These are phyloP conservation scores for Coptodon rendalli DNA, from an alignment of 2,113 vertebrate genomes.

Conservation along the genomic window DNA sequence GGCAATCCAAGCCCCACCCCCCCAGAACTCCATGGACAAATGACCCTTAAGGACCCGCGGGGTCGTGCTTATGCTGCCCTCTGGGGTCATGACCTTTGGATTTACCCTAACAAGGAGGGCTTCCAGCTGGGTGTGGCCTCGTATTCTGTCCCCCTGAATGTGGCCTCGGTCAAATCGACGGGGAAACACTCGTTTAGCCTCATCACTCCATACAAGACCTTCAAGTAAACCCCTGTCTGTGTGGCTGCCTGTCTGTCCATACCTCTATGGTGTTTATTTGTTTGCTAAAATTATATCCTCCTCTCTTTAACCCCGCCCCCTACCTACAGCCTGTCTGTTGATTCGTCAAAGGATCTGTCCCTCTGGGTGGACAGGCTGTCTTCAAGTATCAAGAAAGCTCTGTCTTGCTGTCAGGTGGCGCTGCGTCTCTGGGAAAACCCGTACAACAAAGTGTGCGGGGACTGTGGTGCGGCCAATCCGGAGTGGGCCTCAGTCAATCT, in stretches of 20 bases:
- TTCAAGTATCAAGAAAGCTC: conserved; percentile 53
- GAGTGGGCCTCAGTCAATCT: conserved; percentile 78
- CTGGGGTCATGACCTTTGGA: conserved; percentile 66
- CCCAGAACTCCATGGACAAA: conserved; percentile 49
- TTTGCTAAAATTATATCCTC: neutral
- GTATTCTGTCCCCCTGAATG: conserved; percentile 62
- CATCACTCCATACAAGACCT: conserved; percentile 69
- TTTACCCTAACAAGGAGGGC: conserved; percentile 70
- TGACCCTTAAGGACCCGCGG: conserved; percentile 59
- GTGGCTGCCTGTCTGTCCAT: neutral
- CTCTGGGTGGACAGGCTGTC: conserved; percentile 60
- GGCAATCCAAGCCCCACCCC: conserved; percentile 42
- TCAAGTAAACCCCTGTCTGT: conserved; percentile 54
- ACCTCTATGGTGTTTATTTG: neutral
- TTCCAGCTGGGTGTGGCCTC: conserved; percentile 69
- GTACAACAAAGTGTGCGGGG: conserved; percentile 69
- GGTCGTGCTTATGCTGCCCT: conserved; percentile 62
- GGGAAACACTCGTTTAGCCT: conserved; percentile 67
- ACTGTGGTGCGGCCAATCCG: conserved; percentile 65
- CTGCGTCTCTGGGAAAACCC: conserved; percentile 66
- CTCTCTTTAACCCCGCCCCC: neutral
- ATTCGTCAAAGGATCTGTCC: conserved; percentile 59
- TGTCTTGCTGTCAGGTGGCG: conserved; percentile 71
- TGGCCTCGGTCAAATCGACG: conserved; percentile 53
- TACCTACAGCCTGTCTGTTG: conserved; percentile 41